Evolutionary conservation across 2,888 invertebrate genomes (phyloP).

Genomic region (Acanthococcus lagerstroemiae): DNA sequence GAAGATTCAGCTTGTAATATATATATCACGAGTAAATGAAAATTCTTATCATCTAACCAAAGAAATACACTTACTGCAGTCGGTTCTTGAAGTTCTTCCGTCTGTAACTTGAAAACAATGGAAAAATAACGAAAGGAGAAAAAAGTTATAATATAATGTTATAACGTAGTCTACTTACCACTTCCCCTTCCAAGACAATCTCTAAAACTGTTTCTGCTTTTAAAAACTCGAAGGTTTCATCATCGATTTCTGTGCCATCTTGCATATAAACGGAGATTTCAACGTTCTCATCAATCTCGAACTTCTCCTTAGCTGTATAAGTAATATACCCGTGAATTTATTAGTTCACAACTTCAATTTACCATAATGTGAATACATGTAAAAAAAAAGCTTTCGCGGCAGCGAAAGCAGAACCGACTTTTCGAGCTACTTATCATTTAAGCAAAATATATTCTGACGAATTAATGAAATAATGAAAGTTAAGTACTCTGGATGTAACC

Average conservation of each 20-base stretch:
- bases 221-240: neutral
- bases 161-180: neutral
- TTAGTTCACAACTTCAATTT: conserved; percentile 4
- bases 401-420: too few relatives aligned
- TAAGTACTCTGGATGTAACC: too few relatives aligned
- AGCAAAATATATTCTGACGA: too few relatives aligned
- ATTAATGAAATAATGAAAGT: too few relatives aligned
- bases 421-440: too few relatives aligned
- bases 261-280: neutral
- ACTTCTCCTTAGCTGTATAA: neutral
- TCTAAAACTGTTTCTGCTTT: neutral
- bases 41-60: neutral
- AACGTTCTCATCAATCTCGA: neutral
- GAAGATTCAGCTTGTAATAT: neutral
- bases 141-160: neutral
- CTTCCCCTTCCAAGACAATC: neutral
- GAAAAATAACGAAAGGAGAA: neutral
- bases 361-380: neutral
- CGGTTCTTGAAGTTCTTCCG: neutral
- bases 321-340: neutral
- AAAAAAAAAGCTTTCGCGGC: too few relatives aligned
- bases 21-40: neutral
- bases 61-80: neutral
- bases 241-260: neutral
- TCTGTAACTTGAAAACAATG: neutral